phyloP scores from a whole-genome alignment of 1,140 invertebrate species.

The Liolophura sinensis region DNA sequence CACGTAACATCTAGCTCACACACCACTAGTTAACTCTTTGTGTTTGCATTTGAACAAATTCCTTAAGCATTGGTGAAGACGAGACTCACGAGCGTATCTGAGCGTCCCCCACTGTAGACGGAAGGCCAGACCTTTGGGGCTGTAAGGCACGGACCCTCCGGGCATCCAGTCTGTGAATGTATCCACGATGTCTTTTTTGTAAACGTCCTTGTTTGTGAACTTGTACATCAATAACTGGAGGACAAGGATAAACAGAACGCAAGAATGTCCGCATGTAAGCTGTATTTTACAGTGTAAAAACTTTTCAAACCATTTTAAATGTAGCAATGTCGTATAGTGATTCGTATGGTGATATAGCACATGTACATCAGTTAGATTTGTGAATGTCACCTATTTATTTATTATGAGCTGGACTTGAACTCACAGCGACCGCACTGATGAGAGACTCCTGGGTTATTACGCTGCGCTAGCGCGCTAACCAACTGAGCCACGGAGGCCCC shows the following conservation, averaged over 20 bases:
- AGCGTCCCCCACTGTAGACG: constrained; percentile 38
- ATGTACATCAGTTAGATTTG: no score
- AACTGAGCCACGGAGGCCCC: no score
- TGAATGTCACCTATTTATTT: no score
- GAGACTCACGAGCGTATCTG: constrained; percentile 37
- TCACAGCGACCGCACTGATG: no score
- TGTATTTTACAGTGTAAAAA: no score
- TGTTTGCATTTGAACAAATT: background rate
- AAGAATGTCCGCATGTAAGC: no score
- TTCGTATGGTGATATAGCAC: no score
- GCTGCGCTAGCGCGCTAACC: no score
- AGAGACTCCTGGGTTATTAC: no score
- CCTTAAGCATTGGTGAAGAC: background rate
- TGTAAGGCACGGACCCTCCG: constrained; percentile 36
- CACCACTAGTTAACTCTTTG: background rate
- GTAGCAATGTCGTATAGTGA: no score
- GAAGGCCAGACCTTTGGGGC: constrained; percentile 40
- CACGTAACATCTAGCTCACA: background rate
- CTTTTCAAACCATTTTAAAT: no score
- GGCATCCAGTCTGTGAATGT: constrained; percentile 40
- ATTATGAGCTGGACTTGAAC: no score
- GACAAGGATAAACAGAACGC: background rate
- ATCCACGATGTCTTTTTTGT: constrained; percentile 26
- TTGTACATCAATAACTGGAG: constrained; percentile 39
- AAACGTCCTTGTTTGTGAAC: constrained; percentile 31